These are phyloP conservation scores for Eriocheir sinensis DNA, from an alignment of 1,140 invertebrate genomes.

Conservation along the genomic window DNA sequence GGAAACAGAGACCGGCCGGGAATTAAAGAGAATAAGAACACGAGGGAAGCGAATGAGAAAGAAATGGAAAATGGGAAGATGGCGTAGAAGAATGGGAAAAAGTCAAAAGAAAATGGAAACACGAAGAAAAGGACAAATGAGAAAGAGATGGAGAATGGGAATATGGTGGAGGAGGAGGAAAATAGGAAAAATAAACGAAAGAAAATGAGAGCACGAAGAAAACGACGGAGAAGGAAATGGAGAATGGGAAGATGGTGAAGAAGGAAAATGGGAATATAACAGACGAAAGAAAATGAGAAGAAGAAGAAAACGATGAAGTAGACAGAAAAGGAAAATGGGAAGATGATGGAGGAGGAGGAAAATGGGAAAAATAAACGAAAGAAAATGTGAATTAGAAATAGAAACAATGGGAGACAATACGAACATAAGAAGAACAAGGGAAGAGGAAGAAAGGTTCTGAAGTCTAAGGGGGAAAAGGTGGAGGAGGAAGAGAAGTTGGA, in stretches of 20 bases:
- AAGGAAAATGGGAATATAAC: neutral
- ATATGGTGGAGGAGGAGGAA: neutral
- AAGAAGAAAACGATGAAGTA: neutral
- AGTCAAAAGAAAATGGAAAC: no score
- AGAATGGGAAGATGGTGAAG: no score
- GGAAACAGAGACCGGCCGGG: no score
- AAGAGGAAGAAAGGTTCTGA: neutral
- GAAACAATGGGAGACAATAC: neutral
- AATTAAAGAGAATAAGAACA: no score
- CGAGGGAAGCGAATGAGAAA: no score
- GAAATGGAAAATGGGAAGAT: no score
- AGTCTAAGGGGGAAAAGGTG: no score
- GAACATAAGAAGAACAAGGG: no score
- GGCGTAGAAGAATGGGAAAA: no score
- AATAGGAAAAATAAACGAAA: neutral
- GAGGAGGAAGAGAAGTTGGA: neutral
- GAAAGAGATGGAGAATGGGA: neutral
- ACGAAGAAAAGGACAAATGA: neutral
- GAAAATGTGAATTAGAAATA: neutral
- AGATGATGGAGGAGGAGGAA: no score
- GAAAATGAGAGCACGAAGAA: neutral
- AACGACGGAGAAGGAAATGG: neutral
- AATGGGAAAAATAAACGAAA: neutral
- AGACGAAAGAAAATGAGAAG: neutral
- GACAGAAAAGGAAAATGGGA: neutral